Evolutionary conservation across 2,797 vertebrate genomes (phyloP).

Genomic region (Alca torda): DNA sequence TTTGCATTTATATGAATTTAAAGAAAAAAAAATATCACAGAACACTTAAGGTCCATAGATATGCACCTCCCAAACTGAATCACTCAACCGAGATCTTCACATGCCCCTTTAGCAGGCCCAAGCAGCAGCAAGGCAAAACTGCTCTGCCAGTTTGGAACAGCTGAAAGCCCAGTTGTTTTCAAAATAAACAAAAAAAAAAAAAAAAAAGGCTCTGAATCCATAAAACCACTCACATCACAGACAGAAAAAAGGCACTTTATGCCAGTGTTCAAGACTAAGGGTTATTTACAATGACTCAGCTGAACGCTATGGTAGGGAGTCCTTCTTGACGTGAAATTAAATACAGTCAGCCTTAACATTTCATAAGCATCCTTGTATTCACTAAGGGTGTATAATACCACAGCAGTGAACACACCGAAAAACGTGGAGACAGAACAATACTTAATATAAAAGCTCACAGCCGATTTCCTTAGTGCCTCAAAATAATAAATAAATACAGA

Average conservation of each 20-base stretch:
- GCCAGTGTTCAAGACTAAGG: background rate
- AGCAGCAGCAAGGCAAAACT: background rate
- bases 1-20: background rate
- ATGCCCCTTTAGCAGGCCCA: fast-evolving
- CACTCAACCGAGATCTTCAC: background rate
- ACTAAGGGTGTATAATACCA: background rate
- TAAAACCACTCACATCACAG: background rate
- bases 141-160: background rate
- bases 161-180: background rate
- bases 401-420: fast-evolving
- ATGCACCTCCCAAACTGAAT: background rate
- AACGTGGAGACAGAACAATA: background rate
- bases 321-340: background rate
- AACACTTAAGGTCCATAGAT: background rate
- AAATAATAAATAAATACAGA: background rate
- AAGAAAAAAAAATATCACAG: background rate
- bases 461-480: background rate
- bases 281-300: background rate
- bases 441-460: background rate
- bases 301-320: background rate
- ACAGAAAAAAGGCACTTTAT: background rate
- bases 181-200: background rate
- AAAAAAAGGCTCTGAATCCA: background rate
- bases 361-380: background rate
- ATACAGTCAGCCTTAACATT: background rate